phyloP scores from a whole-genome alignment of 2,888 invertebrate genomes.

The Branchipolynoe longqiensis region DNA sequence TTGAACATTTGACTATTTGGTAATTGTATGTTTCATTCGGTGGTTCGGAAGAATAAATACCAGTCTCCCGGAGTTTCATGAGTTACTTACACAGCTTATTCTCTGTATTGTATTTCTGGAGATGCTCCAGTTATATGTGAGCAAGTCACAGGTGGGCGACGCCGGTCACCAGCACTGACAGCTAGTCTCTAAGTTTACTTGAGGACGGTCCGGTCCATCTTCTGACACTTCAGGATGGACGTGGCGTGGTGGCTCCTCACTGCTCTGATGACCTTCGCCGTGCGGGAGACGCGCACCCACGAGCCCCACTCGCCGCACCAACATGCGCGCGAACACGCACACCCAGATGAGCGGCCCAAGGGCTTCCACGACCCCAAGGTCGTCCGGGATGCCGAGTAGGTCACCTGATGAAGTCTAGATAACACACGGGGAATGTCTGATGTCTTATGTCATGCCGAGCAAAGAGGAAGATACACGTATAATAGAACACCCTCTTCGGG shows the following conservation, averaged over 20 bases:
- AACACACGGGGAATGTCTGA: too few species aligned
- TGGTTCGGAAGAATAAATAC: too few species aligned
- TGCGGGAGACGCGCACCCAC: background rate
- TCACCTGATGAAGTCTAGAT: too few species aligned
- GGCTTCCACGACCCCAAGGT: constrained; percentile 54
- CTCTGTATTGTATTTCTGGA: background rate
- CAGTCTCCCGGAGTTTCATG: too few species aligned
- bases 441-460: too few species aligned
- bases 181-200: background rate
- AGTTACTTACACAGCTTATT: background rate
- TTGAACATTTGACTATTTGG: background rate
- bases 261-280: background rate
- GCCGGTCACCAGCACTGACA: background rate
- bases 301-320: background rate
- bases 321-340: background rate
- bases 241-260: background rate
- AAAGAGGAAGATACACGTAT: too few species aligned
- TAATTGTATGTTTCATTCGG: too few species aligned
- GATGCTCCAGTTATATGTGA: background rate
- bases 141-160: background rate
- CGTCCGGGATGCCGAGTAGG: constrained; percentile 57
- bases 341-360: constrained; percentile 23
- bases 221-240: constrained; percentile 21
- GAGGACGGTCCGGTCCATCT: background rate
- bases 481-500: too few species aligned